These are phyloP conservation scores for Silvanus unidentatus DNA, from an alignment of 2,888 invertebrate species.

Conservation along the genomic window DNA sequence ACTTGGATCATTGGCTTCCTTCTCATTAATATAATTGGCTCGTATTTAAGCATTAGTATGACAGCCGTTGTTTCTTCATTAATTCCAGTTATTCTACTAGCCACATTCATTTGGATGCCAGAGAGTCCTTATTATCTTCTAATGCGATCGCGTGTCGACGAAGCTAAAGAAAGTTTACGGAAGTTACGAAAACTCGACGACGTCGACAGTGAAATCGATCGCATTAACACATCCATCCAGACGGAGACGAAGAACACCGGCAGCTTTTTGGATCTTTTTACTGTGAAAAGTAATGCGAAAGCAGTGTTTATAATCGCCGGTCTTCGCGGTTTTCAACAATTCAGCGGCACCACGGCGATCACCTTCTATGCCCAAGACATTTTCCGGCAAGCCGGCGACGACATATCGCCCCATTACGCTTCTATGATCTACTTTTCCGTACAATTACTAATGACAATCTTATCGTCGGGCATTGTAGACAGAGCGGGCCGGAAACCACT, in stretches of 20 bases:
- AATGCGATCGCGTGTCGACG: constrained; percentile 42
- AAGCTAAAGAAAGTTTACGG: constrained; percentile 48
- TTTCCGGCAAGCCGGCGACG: constrained; percentile 42
- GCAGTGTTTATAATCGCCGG: constrained; percentile 21
- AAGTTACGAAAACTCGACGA: constrained; percentile 40
- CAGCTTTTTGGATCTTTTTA: constrained; percentile 27
- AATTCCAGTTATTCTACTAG: constrained; percentile 47
- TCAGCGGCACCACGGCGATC: constrained; percentile 59
- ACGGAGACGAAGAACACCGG: constrained; percentile 20
- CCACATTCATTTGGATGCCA: constrained; percentile 51
- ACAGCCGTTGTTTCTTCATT: constrained; percentile 48
- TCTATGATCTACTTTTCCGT: constrained; percentile 45
- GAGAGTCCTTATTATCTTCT: constrained; percentile 54
- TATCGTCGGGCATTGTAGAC: constrained; percentile 56
- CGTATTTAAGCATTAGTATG: constrained; percentile 47
- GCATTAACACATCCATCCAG: constrained; percentile 22
- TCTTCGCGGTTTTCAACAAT: constrained; percentile 36
- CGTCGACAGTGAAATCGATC: constrained; percentile 24
- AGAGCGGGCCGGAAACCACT: constrained; percentile 51
- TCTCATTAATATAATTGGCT: constrained; percentile 56
- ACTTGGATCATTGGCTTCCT: constrained; percentile 54
- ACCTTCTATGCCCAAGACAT: constrained; percentile 56
- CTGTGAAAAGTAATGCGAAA: constrained; percentile 26
- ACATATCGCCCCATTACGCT: constrained; percentile 41
- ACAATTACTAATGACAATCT: constrained; percentile 52